A percentile compares a stretch with the other conserved stretches of the same genome.
These are phyloP conservation scores for Australoheros scitulus DNA, from an alignment of 2,113 vertebrate genomes.

Conservation along the genomic window DNA sequence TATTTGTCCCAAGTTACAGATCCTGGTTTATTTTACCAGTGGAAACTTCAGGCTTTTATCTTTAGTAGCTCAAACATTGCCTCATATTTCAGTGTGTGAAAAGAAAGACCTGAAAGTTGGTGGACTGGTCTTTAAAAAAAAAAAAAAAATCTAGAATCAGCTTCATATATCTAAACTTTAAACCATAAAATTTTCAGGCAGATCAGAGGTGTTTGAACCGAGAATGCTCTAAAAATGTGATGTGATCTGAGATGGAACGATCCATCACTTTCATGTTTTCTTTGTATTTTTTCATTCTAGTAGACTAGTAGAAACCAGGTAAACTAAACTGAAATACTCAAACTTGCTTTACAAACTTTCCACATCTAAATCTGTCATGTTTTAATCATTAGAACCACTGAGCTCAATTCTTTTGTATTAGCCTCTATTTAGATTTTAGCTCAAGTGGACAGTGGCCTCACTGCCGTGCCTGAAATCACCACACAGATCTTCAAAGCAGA, in stretches of 20 bases:
- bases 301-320: neutral
- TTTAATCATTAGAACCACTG: conserved; percentile 22
- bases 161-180: neutral
- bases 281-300: conserved; percentile 23
- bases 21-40: too few relatives aligned
- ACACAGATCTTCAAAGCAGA: neutral
- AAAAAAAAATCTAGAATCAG: neutral
- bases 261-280: conserved; percentile 37
- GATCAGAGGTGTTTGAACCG: neutral
- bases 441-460: conserved; percentile 4
- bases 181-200: neutral
- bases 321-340: neutral
- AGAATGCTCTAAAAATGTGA: neutral
- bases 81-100: too few relatives aligned
- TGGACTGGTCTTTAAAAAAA: too few relatives aligned
- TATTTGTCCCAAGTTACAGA: too few relatives aligned
- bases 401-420: neutral
- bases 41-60: too few relatives aligned
- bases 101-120: too few relatives aligned
- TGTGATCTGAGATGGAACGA: neutral
- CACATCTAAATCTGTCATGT: conserved; percentile 29
- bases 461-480: neutral
- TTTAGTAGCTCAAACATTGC: too few relatives aligned
- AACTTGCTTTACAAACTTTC: conserved; percentile 1
- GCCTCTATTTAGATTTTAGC: conserved; percentile 5